phyloP scores from a whole-genome alignment of 2,888 invertebrate species.

The Tinea trinotella region DNA sequence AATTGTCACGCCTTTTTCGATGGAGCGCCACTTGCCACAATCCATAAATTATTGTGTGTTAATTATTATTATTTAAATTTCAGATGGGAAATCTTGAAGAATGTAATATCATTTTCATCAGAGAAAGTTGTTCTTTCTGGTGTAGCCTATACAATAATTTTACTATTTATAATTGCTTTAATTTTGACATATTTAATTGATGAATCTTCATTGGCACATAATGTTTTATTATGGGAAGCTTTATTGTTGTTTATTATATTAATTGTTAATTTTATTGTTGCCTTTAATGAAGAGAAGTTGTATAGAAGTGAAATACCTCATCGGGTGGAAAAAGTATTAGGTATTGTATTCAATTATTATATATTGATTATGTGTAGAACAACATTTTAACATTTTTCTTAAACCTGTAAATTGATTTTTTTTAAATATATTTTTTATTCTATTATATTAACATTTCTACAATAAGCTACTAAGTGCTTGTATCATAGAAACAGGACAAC shows the following conservation, averaged over 20 bases:
- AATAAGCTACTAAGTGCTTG: too few relatives aligned
- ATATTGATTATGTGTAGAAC: background rate
- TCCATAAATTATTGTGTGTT: background rate
- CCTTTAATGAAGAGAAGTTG: constrained; percentile 61
- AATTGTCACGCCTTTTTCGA: too few relatives aligned
- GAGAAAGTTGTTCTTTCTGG: constrained; percentile 59
- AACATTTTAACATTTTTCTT: too few relatives aligned
- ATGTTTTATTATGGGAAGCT: constrained; percentile 57
- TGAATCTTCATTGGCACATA: constrained; percentile 52
- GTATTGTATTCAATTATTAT: constrained; percentile 30
- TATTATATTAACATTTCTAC: too few relatives aligned
- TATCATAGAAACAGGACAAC: too few relatives aligned
- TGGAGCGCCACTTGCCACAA: too few relatives aligned
- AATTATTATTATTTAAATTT: constrained; percentile 30
- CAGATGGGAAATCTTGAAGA: constrained; percentile 45
- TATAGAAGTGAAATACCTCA: constrained; percentile 70
- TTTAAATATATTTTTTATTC: background rate
- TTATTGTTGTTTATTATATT: constrained; percentile 54
- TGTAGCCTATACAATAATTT: constrained; percentile 56
- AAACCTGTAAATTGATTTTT: background rate
- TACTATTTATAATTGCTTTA: constrained; percentile 51
- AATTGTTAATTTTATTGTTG: constrained; percentile 53
- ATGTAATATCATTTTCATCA: constrained; percentile 61
- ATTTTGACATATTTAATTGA: constrained; percentile 54
- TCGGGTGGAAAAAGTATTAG: constrained; percentile 58